Percentiles rank a stretch among this genome's conserved stretches.
Evolutionary conservation across 2,888 invertebrate genomes (phyloP).

Genomic region (Cataglyphis rosenhaueri): DNA sequence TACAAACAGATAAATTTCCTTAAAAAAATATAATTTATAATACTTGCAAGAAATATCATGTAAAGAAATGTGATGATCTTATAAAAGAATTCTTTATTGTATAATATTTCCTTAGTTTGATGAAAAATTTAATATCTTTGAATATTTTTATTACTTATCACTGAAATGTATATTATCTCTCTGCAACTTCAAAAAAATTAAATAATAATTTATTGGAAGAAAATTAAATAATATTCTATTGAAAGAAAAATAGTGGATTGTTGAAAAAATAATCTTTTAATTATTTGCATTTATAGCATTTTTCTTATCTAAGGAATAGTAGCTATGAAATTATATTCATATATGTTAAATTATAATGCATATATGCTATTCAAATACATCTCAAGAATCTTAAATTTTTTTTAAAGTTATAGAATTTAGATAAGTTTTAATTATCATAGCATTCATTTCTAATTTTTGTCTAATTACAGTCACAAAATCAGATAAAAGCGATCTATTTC

Average conservation of each 20-base stretch:
- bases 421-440: neutral
- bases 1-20: constrained; percentile 3
- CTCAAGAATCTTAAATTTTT: constrained; percentile 2
- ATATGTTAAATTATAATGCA: neutral
- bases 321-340: neutral
- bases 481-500: constrained; percentile 15
- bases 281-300: constrained; percentile 62
- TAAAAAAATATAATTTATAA: neutral
- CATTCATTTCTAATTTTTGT: constrained; percentile 8
- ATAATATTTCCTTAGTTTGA: constrained; percentile 10
- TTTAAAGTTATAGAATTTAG: constrained; percentile 11
- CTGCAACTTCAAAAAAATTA: constrained; percentile 17
- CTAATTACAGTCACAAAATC: neutral
- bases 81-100: neutral
- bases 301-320: constrained; percentile 16
- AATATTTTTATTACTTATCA: constrained; percentile 14
- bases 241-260: constrained; percentile 14
- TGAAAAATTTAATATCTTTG: constrained; percentile 6
- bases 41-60: constrained; percentile 7
- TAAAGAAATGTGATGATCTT: constrained; percentile 1
- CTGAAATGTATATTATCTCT: neutral
- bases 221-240: no score
- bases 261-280: neutral
- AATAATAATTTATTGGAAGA: constrained; percentile 1
- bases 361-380: neutral